Percentiles rank a stretch among this genome's conserved stretches.
Conservation (phyloP, 2,888 invertebrate species). For the Pinctada fucata region DNA sequence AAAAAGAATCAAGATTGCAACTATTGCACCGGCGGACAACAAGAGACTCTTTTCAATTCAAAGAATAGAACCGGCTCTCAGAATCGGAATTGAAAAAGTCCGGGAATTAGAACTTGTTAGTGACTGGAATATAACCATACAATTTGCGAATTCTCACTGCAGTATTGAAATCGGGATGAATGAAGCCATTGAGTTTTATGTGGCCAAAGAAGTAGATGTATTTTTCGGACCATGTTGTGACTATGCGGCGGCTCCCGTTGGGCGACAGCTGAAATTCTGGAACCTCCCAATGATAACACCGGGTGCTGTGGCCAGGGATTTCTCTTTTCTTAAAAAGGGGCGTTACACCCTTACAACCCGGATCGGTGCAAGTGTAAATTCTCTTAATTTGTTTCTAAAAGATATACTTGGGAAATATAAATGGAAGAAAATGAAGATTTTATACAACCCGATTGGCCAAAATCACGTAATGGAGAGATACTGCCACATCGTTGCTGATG, state of each 20-base stretch:
- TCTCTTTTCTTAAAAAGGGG: conserved; percentile 54
- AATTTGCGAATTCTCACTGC: conserved; percentile 62
- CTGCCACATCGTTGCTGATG: conserved; percentile 65
- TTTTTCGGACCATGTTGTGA: conserved; percentile 75
- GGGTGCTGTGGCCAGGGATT: conserved; percentile 73
- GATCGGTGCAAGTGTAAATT: conserved; percentile 67
- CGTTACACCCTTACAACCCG: conserved; percentile 87
- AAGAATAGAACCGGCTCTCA: conserved; percentile 71
- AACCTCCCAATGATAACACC: conserved; percentile 91
- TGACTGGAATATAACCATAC: conserved; percentile 38
- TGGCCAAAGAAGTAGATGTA: conserved; percentile 64
- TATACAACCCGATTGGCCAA: conserved; percentile 65
- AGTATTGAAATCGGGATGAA: conserved; percentile 64
- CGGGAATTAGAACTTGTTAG: conserved; percentile 24
- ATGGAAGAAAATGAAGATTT: conserved; percentile 57
- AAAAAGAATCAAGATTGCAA: conserved; percentile 52
- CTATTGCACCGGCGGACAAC: conserved; percentile 60
- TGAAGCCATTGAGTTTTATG: conserved; percentile 67
- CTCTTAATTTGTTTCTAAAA: conserved; percentile 53
- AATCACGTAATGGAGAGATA: conserved; percentile 52
- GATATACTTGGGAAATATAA: conserved; percentile 46
- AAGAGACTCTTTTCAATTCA: conserved; percentile 58
- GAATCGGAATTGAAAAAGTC: conserved; percentile 67
- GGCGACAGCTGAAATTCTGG: conserved; percentile 82
- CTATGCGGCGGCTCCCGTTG: conserved; percentile 91